Evolutionary conservation across 1,140 invertebrate species (phyloP), one percentile per base, ranked within the genome.

Genomic region (Drosophila aff.): DNA sequence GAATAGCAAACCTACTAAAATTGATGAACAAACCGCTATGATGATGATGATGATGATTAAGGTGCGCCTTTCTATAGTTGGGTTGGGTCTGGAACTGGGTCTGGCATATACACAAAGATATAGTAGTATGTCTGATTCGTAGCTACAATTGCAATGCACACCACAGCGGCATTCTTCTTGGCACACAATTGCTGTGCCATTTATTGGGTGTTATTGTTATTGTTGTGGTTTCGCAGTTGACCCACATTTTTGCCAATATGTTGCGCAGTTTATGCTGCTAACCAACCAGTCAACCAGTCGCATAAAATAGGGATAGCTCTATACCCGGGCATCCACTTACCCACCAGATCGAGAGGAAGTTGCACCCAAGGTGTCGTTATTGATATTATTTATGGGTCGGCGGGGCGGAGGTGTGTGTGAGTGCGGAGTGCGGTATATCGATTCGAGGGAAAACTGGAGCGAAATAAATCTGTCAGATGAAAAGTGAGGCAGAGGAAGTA

Each of bases 211-310:
- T 89, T 84, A 90, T 87, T 90, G 53, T 57, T 57, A 57, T 40
- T 57, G 36, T 81, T 76, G 83, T 61, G 68, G 75, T 65, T 81
- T 65, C 68, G 79, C 69, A 78, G 84, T 89, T 87, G 84, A 87
- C 84, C 84, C 85, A 87, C 84, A 84, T 87, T 89, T 90, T 65
- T 63, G 84, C 81, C 84, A 84, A 87, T 87, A 89, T 83, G 69
- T 87, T 86, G 80, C 79, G 46, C 69, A 76, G 69, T 85, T 81
- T 71, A 47, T 62, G 66, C 58, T 60, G 59, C 80, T 75, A 60
- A 58, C 53, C 50, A 53, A 38, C 52, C 33, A 36, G 33, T n/a
- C 52, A 55, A 38, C 74, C 63, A 65, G 49, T 52, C 33, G 9
- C 38, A 31, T 18, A 31, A 55, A 57, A 31, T 57, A 64, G 67